phyloP scores from a whole-genome alignment of 2,888 invertebrate genomes.

The Micoletzkya japonica region DNA sequence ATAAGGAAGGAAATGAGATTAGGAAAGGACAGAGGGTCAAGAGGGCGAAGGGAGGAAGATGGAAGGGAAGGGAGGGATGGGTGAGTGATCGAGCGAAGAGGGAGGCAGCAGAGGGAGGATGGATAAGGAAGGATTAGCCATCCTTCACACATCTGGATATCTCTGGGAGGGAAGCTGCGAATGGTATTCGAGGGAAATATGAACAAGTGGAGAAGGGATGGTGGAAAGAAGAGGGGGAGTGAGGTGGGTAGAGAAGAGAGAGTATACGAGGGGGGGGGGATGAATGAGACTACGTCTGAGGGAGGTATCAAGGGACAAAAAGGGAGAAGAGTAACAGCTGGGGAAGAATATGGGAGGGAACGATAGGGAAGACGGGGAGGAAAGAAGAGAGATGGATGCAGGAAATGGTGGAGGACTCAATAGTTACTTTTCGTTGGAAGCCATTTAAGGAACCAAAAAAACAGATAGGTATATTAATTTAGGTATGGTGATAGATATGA shows the following conservation, averaged over 20 bases:
- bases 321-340: slow-evolving; percentile 9
- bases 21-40: background rate
- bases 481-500: background rate
- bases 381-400: background rate
- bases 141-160: slow-evolving; percentile 1
- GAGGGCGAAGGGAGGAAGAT: slow-evolving; percentile 2
- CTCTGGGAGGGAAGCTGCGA: no score
- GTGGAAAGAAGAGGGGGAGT: background rate
- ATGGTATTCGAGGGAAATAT: no score
- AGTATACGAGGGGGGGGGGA: slow-evolving; percentile 15
- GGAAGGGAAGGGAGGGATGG: background rate
- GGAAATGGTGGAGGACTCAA: background rate
- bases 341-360: background rate
- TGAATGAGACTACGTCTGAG: no score
- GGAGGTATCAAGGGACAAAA: no score
- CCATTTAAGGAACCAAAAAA: slow-evolving; percentile 6
- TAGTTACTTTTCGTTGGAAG: background rate
- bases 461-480: background rate
- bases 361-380: background rate
- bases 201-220: background rate
- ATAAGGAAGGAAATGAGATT: background rate
- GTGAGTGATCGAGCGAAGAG: background rate
- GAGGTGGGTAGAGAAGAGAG: slow-evolving; percentile 7
- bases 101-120: background rate
- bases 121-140: background rate